Base-by-base conservation (phyloP, 2,888 invertebrate genomes). In the Abscondita cerata region DNA sequence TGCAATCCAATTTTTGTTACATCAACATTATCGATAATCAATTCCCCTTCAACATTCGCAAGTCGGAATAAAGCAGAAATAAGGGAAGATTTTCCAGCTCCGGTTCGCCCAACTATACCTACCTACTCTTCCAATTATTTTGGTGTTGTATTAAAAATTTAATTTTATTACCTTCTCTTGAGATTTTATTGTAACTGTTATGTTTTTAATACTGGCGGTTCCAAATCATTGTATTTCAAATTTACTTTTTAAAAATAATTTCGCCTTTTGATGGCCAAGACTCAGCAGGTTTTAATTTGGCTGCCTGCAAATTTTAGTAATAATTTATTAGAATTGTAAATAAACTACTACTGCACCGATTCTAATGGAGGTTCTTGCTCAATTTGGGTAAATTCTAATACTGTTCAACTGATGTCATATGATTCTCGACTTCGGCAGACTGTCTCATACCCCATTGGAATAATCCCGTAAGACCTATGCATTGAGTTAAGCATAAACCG, bases 361-460 rank as follows among this genome's bases (percentile, higher is more conserved):
- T 73, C 68, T 41, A 79, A 56, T n/a, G 53, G 18, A n/a, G 81
- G 76, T 70, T 83, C 83, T 2, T 78, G 78, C 65, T 83, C 82
- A 12, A 89, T 73, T 33, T 81, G 78, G 0, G 84, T 81, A 76
- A 88, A 90, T 70, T 89, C 88, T 19, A 87, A 68, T 0, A 90
- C 84, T 90, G 77, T 76, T 91, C 90, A 0, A 90, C 89, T 0
- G 86, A 84, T 0, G 85, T 86, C 84, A 87, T 84, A 63, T 85
- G 83, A 68, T 85, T 87, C 69, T 86, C 86, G 20, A 86, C 70
- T 75, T 90, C 89, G 0, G 89, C 88, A 46, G 87, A 87, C 73
- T 90, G 89, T 58, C 89, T 77, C 75, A 90, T 85, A 2, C 87
- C 88, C 89, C 89, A 90, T 71, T 85, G 84, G 46, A 85, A 78